These are phyloP conservation scores for Pithys albifrons DNA, from an alignment of 2,113 vertebrate species.

Conservation along the genomic window DNA sequence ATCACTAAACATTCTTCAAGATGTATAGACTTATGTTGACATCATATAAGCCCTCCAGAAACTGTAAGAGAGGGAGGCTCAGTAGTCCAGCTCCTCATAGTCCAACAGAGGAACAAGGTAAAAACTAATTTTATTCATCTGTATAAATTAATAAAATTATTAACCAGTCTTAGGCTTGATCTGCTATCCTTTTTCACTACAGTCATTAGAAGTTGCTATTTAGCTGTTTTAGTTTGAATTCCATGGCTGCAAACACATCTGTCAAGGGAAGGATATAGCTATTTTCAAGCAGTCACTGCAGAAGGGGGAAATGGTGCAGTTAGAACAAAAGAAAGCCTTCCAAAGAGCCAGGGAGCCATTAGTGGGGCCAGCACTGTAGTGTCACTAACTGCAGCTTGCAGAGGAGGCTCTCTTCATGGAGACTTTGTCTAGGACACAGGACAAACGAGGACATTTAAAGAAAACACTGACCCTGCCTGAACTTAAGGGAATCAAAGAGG, in stretches of 20 bases:
- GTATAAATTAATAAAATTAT: neutral
- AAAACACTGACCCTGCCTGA: neutral
- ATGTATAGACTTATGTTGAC: neutral
- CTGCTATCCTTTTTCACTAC: neutral
- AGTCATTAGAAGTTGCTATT: neutral
- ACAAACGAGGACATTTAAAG: neutral
- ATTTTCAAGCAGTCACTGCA: neutral
- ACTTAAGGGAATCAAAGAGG: neutral
- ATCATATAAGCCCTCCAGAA: neutral
- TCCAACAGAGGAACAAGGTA: neutral
- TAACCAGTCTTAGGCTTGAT: neutral
- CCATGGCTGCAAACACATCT: neutral
- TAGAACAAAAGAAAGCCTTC: neutral
- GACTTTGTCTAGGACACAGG: neutral
- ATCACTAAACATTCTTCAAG: neutral
- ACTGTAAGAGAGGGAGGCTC: neutral
- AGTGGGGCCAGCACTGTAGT: neutral
- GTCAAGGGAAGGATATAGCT: neutral
- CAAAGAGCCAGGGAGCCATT: neutral
- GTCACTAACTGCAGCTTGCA: neutral
- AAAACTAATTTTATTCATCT: neutral
- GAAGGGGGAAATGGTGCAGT: neutral
- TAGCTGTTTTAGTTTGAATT: neutral
- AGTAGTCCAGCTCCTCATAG: neutral
- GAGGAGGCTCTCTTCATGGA: neutral